Conservation (phyloP, 2,888 invertebrate genomes). For the Corythucha ciliata region DNA sequence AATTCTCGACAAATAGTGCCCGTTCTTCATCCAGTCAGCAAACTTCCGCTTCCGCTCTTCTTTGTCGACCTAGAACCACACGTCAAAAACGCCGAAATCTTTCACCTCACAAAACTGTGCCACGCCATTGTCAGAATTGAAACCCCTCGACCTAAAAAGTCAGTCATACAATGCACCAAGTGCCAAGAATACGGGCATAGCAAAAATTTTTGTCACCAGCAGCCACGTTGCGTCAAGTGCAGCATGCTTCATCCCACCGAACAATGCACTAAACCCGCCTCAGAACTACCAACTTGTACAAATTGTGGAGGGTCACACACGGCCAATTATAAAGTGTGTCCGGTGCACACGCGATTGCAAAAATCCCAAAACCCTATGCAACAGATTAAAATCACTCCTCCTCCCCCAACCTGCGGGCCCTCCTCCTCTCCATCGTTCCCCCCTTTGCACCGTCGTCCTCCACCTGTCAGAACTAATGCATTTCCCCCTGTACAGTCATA, state of each 20-base stretch:
- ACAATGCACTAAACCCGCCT: background rate
- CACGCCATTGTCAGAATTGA: background rate
- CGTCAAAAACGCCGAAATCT: background rate
- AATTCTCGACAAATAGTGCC: background rate
- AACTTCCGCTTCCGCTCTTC: conserved; percentile 1
- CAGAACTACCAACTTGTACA: conserved; percentile 1
- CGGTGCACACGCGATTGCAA: too few species aligned
- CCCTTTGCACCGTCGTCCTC: too few species aligned
- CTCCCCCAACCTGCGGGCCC: too few species aligned
- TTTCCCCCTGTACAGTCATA: too few species aligned
- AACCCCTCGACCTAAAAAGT: conserved; percentile 3
- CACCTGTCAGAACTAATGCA: too few species aligned
- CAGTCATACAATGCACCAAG: conserved; percentile 1
- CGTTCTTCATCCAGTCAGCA: conserved; percentile 5
- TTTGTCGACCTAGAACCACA: background rate
- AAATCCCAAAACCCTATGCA: too few species aligned
- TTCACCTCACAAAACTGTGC: background rate
- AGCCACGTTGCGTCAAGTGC: conserved; percentile 2
- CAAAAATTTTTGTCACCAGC: background rate
- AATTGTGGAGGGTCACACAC: conserved; percentile 6
- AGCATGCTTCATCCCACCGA: background rate
- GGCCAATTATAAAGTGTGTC: conserved; percentile 10
- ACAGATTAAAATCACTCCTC: too few species aligned
- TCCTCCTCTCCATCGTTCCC: too few species aligned
- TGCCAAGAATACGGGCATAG: conserved; percentile 4